A percentile compares a stretch with the other conserved stretches of the same genome.
These are phyloP conservation scores for Xestobium rufovillosum DNA, from an alignment of 2,888 invertebrate species.

Conservation along the genomic window DNA sequence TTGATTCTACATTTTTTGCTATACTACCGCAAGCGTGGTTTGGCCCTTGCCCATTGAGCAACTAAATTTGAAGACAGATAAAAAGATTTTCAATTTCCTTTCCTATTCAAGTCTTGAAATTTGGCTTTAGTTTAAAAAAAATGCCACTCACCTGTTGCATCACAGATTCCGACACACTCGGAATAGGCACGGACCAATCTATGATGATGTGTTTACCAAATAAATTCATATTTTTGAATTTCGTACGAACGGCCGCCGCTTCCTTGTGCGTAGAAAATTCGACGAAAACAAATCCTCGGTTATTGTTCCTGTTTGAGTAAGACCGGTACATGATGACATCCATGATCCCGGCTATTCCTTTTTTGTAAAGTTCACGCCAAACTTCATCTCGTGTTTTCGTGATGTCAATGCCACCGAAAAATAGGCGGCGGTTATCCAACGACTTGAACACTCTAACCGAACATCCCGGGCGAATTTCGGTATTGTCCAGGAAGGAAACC, in stretches of 20 bases:
- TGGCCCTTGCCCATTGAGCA: not conserved
- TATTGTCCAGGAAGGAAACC: slow-evolving; percentile 56
- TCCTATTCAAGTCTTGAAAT: no score
- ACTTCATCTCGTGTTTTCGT: slow-evolving; percentile 60
- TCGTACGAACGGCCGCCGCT: slow-evolving; percentile 60
- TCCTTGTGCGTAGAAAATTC: slow-evolving; percentile 70
- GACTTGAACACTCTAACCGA: slow-evolving; percentile 40
- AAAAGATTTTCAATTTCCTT: slow-evolving; percentile 14
- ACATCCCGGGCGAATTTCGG: slow-evolving; percentile 55
- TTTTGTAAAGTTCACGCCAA: slow-evolving; percentile 50
- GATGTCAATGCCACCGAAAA: slow-evolving; percentile 32
- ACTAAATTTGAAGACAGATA: slow-evolving; percentile 3
- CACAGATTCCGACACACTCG: slow-evolving; percentile 58
- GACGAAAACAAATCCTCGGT: slow-evolving; percentile 74
- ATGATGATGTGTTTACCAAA: slow-evolving; percentile 63
- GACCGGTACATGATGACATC: slow-evolving; percentile 59
- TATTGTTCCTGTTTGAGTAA: slow-evolving; percentile 52
- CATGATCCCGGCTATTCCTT: slow-evolving; percentile 32
- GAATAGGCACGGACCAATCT: slow-evolving; percentile 81
- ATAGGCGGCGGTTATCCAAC: slow-evolving; percentile 30
- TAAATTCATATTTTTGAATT: slow-evolving; percentile 53
- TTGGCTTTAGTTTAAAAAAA: no score
- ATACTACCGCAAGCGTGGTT: not conserved
- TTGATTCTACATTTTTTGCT: no score
- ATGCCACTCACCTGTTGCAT: slow-evolving; percentile 60